Evolutionary conservation across 2,113 vertebrate genomes (phyloP), one percentile per base, ranked within the genome.

Genomic region (Coracopsis vasa): DNA sequence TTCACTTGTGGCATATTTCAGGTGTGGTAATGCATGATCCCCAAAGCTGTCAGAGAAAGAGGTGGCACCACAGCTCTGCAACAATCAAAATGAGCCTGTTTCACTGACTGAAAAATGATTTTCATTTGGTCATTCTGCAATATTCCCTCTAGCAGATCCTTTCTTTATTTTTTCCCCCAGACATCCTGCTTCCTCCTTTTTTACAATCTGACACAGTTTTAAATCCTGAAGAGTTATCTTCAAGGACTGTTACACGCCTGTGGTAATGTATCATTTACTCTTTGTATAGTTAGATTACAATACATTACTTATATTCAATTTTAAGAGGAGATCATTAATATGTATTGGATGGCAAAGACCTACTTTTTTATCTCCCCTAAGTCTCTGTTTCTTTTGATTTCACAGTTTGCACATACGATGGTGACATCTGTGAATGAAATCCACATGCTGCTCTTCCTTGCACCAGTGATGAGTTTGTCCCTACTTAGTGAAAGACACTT

Each of bases 261-360:
- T 37, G 71, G 66, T 80, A 86, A 90, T 23, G 39, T 16, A 62
- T 42, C 23, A 90, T 88, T 96, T 78, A 88, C 41, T 77, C 48
- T 65, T 66, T 47, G 66, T 77, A 85, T 13, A 80, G 66, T 24
- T 37, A 93, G 66, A 82, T 88, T 94, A 95, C 24, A 69, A 74
- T 58, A 89, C 2, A 7, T 25, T 70, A 50, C 51, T 86, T 80
- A 83, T 6, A 80, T 50, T 90, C 58, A 73, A 48, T 86, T 82
- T 88, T 86, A 95, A 80, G 50, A 86, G 58, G 23, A 72, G 33
- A 86, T 54, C 80, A 90, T 88, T 94, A 92, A 88, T 79, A 92
- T 19, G 39, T 74, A 77, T 53, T 70, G 45, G 44, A 70, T 62
- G 39, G 35, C 64, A 87, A 89, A 56, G 67, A 80, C 37, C 67